Evolutionary conservation across 2,113 vertebrate species (phyloP).

Genomic region (Ailuropoda melanoleuca): DNA sequence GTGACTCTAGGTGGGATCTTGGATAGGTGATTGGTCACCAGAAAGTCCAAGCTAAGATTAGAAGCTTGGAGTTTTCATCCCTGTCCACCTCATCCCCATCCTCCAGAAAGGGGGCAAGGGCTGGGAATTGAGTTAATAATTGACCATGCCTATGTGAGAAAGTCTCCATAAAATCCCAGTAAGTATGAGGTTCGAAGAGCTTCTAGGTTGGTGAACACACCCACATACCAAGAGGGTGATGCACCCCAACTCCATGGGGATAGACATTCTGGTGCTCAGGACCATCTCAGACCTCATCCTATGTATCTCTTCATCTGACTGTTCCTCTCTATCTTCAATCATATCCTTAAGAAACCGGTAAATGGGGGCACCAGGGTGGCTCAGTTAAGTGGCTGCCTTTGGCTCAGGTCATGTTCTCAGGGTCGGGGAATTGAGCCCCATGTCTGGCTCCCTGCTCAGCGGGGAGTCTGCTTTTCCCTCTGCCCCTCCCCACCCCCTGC

Average conservation of each 20-base stretch:
- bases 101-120: not conserved
- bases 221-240: not conserved
- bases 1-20: not conserved
- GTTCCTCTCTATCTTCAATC: not conserved
- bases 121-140: not conserved
- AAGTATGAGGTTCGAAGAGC: not conserved
- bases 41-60: not conserved
- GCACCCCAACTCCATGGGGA: not conserved
- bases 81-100: not conserved
- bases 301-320: not conserved
- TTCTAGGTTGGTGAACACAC: not conserved
- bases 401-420: no score
- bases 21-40: not conserved
- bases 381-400: no score
- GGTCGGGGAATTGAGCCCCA: not conserved
- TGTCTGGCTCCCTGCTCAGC: not conserved
- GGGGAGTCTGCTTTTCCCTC: not conserved
- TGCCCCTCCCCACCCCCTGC: not conserved
- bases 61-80: not conserved
- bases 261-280: not conserved
- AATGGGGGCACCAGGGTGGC: not conserved
- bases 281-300: not conserved
- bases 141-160: not conserved
- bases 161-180: not conserved
- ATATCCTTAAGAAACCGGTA: not conserved